These are phyloP conservation scores for Teleiodes luculella DNA, from an alignment of 2,888 invertebrate genomes.

Conservation along the genomic window DNA sequence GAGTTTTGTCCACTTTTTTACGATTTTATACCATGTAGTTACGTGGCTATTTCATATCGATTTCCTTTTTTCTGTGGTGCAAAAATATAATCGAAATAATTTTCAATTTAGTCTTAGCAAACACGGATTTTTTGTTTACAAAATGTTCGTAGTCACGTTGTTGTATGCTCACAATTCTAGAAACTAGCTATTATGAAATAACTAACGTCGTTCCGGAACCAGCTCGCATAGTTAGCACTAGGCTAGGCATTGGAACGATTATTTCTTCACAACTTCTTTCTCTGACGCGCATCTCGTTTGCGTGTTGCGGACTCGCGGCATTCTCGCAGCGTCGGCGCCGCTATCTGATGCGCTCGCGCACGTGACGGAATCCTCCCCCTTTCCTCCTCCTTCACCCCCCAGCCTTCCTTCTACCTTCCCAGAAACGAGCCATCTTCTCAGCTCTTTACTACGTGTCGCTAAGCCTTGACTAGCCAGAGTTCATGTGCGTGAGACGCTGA, in stretches of 20 bases:
- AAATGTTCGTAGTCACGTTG: background rate
- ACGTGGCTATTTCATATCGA: background rate
- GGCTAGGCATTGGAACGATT: constrained; percentile 2
- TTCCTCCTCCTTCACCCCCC: constrained; percentile 19
- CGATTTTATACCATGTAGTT: background rate
- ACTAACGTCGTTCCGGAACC: constrained; percentile 6
- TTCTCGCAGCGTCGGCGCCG: constrained; percentile 37
- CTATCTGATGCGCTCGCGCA: constrained; percentile 61
- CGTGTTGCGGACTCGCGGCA: constrained; percentile 30
- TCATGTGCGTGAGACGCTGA: constrained; percentile 46
- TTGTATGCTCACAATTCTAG: constrained; percentile 2
- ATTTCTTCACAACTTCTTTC: constrained; percentile 17
- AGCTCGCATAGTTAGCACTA: constrained; percentile 1
- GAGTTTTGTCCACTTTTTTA: constrained; percentile 12
- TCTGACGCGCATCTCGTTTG: constrained; percentile 37
- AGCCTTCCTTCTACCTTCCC: background rate
- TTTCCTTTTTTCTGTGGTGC: background rate
- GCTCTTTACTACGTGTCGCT: constrained; percentile 23
- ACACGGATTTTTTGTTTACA: background rate
- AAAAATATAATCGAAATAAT: background rate
- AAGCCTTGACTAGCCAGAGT: constrained; percentile 26
- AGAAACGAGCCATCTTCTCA: constrained; percentile 32
- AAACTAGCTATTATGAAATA: constrained; percentile 1
- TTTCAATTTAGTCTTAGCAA: background rate
- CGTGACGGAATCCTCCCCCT: constrained; percentile 59